phyloP scores from a whole-genome alignment of 1,140 invertebrate genomes.

The Nasonia vitripennis region DNA sequence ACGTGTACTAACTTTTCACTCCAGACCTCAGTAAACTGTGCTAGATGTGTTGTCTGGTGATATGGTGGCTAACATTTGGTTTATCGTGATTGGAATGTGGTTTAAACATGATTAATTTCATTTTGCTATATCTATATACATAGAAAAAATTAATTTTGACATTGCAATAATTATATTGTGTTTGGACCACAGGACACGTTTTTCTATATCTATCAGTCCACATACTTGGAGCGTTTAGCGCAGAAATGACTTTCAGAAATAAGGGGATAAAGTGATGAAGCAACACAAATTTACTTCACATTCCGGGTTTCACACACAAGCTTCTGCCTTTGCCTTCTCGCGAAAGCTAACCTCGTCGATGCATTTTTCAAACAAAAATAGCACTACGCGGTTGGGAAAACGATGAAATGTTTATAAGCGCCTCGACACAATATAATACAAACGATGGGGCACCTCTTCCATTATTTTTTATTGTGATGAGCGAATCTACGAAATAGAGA shows the following conservation, averaged over 20 bases:
- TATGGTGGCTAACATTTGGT: constrained; percentile 69
- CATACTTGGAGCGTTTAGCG: not conserved
- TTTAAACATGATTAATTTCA: constrained; percentile 41
- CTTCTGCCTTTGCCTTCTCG: constrained; percentile 62
- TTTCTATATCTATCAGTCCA: not conserved
- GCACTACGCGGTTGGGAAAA: constrained; percentile 55
- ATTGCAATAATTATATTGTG: not conserved
- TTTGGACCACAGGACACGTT: not conserved
- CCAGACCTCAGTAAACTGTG: constrained; percentile 58
- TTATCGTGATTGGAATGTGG: constrained; percentile 48
- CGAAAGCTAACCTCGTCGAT: constrained; percentile 66
- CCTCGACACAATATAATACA: constrained; percentile 25
- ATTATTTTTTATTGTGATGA: constrained; percentile 36
- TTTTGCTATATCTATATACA: not conserved
- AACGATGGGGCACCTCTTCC: constrained; percentile 40
- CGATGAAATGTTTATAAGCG: constrained; percentile 43
- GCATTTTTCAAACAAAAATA: constrained; percentile 47
- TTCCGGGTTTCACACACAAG: constrained; percentile 38
- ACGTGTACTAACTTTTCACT: constrained; percentile 62
- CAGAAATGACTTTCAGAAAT: not conserved
- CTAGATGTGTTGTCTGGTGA: constrained; percentile 68
- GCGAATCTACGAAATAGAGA: constrained; percentile 31
- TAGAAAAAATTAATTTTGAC: not conserved
- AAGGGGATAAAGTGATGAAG: not conserved
- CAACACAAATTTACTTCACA: not conserved